Base-by-base conservation (phyloP, 2,888 invertebrate species). In the Thymelicus acteon region DNA sequence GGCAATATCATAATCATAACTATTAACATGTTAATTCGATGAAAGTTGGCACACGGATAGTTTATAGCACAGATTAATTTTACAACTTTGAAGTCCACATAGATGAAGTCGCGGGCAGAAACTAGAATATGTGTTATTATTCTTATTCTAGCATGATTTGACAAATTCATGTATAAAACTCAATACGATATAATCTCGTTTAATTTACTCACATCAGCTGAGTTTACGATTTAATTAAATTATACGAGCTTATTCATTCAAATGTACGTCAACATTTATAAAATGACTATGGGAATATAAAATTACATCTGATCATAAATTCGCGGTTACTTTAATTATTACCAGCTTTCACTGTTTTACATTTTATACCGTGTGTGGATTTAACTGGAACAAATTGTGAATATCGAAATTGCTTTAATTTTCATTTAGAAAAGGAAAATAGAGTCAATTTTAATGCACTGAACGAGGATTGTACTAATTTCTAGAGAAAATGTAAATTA, bases 311-410 rank as follows among this genome's bases (percentile, higher is more conserved):
- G 52, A 5, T 60, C 19, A 40, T 40, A 40, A 39, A 40, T 60
- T 60, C 40, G 60, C 60, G 60, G 39, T 40, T 8, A n/a, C n/a
- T 19, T 19, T 39, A 15, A 40, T 60, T 40, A 60, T 40, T 60
- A 60, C 8, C 39, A 15, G 10, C 60, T 60, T 40, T 60, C 60
- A 15, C 60, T 1, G n/a, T 58, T 58, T 37, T 63, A 63, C 49
- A 39, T 40, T 64, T 64, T 52, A 39, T n/a, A 48, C n/a, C 62
- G 39, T 37, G n/a, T 40, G 15, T 13, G 15, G 12, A 40, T 54
- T 64, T 64, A 64, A 64, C 54, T 64, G 52, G 64, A 52, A 31
- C 13, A 13, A 57, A 57, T 37, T 57, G 57, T 13, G 13, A 57
- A 13, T 13, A 7, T 37, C 13, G 37, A 13, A 57, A 57, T 57